A percentile compares a stretch with the other conserved stretches of the same genome.
phyloP scores from a whole-genome alignment of 2,113 vertebrate species.

The Paralichthys olivaceus region DNA sequence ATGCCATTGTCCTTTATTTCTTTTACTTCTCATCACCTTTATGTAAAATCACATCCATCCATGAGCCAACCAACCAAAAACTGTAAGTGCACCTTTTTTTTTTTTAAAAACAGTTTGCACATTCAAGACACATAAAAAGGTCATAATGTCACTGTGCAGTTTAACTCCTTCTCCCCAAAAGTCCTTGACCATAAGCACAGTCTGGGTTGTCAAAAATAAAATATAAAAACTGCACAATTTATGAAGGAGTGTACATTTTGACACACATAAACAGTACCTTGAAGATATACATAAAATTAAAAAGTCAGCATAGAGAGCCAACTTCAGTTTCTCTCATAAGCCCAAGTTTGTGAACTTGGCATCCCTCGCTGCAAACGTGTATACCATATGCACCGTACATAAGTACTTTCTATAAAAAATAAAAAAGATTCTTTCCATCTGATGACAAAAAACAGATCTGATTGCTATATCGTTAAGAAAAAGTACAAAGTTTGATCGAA shows the following conservation, averaged over 20 bases:
- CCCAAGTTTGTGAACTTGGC: constrained; percentile 63
- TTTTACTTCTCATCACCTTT: constrained; percentile 41
- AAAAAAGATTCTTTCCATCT: constrained; percentile 64
- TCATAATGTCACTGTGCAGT: constrained; percentile 64
- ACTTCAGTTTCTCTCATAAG: constrained; percentile 61
- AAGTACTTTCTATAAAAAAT: constrained; percentile 46
- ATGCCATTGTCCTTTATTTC: constrained; percentile 56
- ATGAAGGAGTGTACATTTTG: constrained; percentile 66
- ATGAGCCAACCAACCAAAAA: constrained; percentile 19
- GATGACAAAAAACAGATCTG: constrained; percentile 62
- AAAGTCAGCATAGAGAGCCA: constrained; percentile 56
- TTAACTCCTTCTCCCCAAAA: constrained; percentile 38
- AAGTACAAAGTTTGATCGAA: constrained; percentile 51
- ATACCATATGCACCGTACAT: constrained; percentile 68
- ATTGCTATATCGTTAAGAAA: constrained; percentile 44
- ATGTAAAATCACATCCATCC: constrained; percentile 43
- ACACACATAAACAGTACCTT: constrained; percentile 76
- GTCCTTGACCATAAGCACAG: constrained; percentile 66
- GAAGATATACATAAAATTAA: constrained; percentile 70
- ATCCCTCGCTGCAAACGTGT: constrained; percentile 55
- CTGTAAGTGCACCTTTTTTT: constrained; percentile 62
- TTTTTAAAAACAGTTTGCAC: constrained; percentile 53
- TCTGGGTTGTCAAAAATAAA: constrained; percentile 62
- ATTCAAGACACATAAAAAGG: constrained; percentile 58
- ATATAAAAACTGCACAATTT: constrained; percentile 52